Conservation (phyloP, 92 coral and sea anemone species). For the Epizoanthus stellaris region DNA sequence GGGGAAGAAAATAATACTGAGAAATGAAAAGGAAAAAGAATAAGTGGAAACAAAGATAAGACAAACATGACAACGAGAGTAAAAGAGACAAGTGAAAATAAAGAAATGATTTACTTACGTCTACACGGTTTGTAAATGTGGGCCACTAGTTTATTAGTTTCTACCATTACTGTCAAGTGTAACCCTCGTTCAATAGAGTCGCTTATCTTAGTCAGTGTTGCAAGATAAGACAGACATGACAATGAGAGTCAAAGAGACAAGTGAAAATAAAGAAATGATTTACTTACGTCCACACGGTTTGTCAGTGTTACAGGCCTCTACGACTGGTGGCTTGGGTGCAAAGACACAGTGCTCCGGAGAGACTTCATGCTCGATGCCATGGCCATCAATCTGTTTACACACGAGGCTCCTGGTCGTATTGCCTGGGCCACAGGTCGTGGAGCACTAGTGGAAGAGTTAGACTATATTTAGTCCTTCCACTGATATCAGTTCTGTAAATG, state of each 20-base stretch:
- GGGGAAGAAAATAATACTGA: no score
- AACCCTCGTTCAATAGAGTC: no score
- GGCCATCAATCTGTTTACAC: background rate
- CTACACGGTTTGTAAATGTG: constrained; percentile 38
- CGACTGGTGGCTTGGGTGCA: constrained; percentile 46
- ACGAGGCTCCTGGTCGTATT: constrained; percentile 21
- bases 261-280: background rate
- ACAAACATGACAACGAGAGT: background rate
- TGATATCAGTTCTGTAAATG: no score
- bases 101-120: constrained; percentile 1
- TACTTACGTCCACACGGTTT: constrained; percentile 44
- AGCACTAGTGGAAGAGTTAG: constrained; percentile 35
- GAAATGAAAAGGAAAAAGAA: no score
- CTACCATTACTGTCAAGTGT: no score
- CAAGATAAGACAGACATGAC: background rate
- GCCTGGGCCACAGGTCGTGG: constrained; percentile 56
- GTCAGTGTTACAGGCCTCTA: constrained; percentile 47
- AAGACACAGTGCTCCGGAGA: constrained; percentile 16
- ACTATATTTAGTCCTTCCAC: background rate
- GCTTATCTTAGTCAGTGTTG: background rate
- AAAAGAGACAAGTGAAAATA: background rate
- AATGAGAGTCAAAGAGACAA: background rate
- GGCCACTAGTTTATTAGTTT: no score
- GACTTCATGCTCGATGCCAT: constrained; percentile 13
- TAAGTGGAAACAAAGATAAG: background rate